Percentiles rank a stretch among this genome's conserved stretches.
phyloP scores from a whole-genome alignment of 2,113 vertebrate species.

The human (Homo sapiens) region GRCh38 chr17:39813501-39814000 shows the following conservation, averaged over 20 bases:
- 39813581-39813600: too few species aligned
- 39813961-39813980: conserved; percentile 77
- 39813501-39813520: too few species aligned
- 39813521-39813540: too few species aligned
- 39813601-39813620: too few species aligned
- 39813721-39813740: conserved; percentile 59
- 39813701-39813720: conserved; percentile 48
- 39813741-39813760: conserved; percentile 83
- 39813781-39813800: conserved; percentile 87
- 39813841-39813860: conserved; percentile 90
- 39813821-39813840: conserved; percentile 85
- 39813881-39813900: conserved; percentile 81
- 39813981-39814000: conserved; percentile 64
- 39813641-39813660: conserved; percentile 56
- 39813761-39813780: conserved; percentile 73
- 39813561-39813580: too few species aligned
- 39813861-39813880: conserved; percentile 89
- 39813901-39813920: conserved; percentile 80
- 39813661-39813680: conserved; percentile 61
- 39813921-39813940: conserved; percentile 74
- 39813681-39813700: conserved; percentile 45
- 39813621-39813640: background rate
- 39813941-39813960: conserved; percentile 76
- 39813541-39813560: too few species aligned
- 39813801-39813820: conserved; percentile 81